phyloP scores from a whole-genome alignment of 2,113 vertebrate species.

The Brienomyrus longianalis region DNA sequence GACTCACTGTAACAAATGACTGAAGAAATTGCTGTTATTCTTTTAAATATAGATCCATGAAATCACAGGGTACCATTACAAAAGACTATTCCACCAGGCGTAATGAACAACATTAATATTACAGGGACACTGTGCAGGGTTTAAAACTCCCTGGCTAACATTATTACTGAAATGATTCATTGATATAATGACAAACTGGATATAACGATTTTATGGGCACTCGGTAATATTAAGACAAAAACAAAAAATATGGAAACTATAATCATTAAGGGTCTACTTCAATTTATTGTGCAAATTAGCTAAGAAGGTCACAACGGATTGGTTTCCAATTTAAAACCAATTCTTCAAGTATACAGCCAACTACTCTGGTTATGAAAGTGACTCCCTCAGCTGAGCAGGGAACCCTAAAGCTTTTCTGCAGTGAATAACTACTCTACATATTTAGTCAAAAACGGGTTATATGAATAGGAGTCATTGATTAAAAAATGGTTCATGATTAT shows the following conservation, averaged over 20 bases:
- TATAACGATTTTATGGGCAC: slow-evolving; percentile 2
- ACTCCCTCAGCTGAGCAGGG: not conserved
- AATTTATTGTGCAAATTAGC: not conserved
- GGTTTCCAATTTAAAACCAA: not conserved
- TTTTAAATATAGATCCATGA: not conserved
- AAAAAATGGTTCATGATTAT: not conserved
- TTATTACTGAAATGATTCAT: slow-evolving; percentile 8
- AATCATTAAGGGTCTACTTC: not conserved
- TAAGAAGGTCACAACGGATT: not conserved
- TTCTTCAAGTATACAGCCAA: not conserved
- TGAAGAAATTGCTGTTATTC: not conserved
- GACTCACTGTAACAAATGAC: not conserved
- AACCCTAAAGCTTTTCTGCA: not conserved
- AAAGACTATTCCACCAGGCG: not conserved
- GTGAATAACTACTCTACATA: not conserved
- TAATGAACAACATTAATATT: slow-evolving; percentile 9
- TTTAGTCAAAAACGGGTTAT: not conserved
- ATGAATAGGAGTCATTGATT: not conserved
- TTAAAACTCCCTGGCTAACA: not conserved
- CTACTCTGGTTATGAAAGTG: not conserved
- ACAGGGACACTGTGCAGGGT: not conserved
- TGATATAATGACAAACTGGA: not conserved
- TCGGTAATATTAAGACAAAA: not conserved
- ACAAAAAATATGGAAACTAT: slow-evolving; percentile 4
- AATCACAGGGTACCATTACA: not conserved